Conservation (phyloP, 2,888 invertebrate genomes). For the Apomyelois bistriatella region DNA sequence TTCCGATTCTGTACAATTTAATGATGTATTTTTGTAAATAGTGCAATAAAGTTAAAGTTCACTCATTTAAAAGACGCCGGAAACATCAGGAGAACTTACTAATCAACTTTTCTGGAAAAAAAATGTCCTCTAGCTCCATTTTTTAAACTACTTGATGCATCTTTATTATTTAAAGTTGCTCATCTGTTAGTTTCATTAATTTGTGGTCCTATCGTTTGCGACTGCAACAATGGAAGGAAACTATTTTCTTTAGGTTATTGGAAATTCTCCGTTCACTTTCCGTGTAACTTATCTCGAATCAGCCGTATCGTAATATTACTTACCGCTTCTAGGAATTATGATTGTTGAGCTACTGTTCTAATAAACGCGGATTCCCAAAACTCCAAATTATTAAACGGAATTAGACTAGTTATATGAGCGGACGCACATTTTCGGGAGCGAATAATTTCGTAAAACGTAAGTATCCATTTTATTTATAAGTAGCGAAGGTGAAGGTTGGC, state of each 20-base stretch:
- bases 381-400: neutral
- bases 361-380: neutral
- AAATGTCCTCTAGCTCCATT: too few species aligned
- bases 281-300: neutral
- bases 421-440: neutral
- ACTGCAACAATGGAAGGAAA: conserved; percentile 7
- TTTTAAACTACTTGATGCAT: too few species aligned
- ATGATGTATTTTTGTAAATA: too few species aligned
- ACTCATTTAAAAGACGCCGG: too few species aligned
- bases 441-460: conserved; percentile 2
- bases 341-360: neutral
- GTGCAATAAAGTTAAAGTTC: too few species aligned
- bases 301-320: neutral
- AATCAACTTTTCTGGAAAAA: too few species aligned
- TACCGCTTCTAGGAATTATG: neutral
- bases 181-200: neutral
- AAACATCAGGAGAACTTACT: too few species aligned
- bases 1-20: too few species aligned
- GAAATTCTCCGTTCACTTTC: conserved; percentile 3
- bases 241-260: conserved; percentile 5
- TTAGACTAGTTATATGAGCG: neutral
- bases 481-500: too few species aligned
- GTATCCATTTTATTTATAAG: conserved; percentile 2
- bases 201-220: neutral
- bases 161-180: neutral